These are phyloP conservation scores for Gryllus bimaculatus DNA, from an alignment of 1,140 invertebrate species.

Conservation along the genomic window DNA sequence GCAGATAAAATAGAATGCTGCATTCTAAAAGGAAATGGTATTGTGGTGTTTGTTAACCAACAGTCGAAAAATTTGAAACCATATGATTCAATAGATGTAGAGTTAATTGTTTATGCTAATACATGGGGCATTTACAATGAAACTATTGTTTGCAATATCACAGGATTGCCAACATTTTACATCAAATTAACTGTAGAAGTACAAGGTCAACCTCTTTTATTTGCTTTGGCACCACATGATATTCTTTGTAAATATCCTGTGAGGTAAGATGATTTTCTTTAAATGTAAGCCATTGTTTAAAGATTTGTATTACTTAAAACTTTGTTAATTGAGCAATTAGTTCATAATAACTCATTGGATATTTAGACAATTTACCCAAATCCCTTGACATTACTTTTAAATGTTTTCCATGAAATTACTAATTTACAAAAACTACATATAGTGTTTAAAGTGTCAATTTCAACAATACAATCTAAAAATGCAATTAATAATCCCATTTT, in stretches of 20 bases:
- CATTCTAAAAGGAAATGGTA: not conserved
- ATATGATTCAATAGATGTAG: not conserved
- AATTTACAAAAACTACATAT: too few relatives aligned
- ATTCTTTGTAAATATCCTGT: not conserved
- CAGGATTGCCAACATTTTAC: not conserved
- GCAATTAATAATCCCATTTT: too few relatives aligned
- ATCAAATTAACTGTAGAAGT: not conserved
- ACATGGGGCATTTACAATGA: not conserved
- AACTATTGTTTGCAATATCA: not conserved
- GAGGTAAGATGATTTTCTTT: not conserved
- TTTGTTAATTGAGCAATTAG: too few relatives aligned
- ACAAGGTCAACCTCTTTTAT: not conserved
- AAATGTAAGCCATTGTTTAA: too few relatives aligned
- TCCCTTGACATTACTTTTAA: too few relatives aligned
- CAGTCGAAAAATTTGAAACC: not conserved
- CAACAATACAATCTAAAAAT: too few relatives aligned
- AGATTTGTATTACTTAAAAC: too few relatives aligned
- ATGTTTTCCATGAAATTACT: too few relatives aligned
- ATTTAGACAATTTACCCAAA: too few relatives aligned
- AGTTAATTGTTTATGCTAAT: not conserved
- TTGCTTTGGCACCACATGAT: not conserved
- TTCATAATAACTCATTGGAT: too few relatives aligned
- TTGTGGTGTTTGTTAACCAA: not conserved
- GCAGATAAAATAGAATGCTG: not conserved
- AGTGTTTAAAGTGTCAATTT: too few relatives aligned